Conservation (phyloP, 2,797 vertebrate species). For the Decapterus maruadsi region DNA sequence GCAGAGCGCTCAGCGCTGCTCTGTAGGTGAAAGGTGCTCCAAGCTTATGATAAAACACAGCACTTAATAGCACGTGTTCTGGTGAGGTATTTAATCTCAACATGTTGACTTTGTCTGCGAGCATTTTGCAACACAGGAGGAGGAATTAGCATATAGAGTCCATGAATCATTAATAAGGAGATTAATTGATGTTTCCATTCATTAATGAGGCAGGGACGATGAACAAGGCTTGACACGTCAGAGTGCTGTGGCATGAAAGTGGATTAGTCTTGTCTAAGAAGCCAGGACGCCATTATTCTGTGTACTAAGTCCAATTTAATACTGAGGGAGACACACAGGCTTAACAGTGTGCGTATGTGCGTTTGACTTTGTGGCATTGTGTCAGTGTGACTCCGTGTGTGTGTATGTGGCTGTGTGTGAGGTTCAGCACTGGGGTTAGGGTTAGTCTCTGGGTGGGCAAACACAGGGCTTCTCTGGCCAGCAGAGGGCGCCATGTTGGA, state of each 20-base stretch:
- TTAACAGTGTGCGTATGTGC: slow-evolving; percentile 52
- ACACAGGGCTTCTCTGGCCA: slow-evolving; percentile 6
- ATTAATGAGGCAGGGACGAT: slow-evolving; percentile 75
- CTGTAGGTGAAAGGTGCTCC: slow-evolving; percentile 7
- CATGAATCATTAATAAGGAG: slow-evolving; percentile 79
- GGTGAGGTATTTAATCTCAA: slow-evolving; percentile 29
- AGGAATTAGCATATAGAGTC: slow-evolving; percentile 65
- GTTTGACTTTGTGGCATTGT: slow-evolving; percentile 35
- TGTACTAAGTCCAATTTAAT: slow-evolving; percentile 73
- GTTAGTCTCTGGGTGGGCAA: slow-evolving; percentile 25
- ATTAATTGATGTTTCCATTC: slow-evolving; percentile 84
- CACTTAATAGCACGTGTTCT: slow-evolving; percentile 18
- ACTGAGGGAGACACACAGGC: slow-evolving; percentile 62
- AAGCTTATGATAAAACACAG: not conserved
- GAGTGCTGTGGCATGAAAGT: slow-evolving; percentile 79
- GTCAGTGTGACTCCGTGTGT: not conserved
- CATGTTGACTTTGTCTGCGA: slow-evolving; percentile 42
- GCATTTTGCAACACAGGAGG: slow-evolving; percentile 45
- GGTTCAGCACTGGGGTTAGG: not conserved
- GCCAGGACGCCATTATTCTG: slow-evolving; percentile 75
- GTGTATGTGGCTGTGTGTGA: slow-evolving; percentile 1
- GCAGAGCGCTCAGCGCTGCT: no score
- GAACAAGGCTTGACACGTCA: slow-evolving; percentile 77
- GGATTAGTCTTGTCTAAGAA: slow-evolving; percentile 83
- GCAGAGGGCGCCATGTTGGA: slow-evolving; percentile 3